Evolutionary conservation across 2,888 invertebrate species (phyloP).

Genomic region (Hemaris fuciformis): DNA sequence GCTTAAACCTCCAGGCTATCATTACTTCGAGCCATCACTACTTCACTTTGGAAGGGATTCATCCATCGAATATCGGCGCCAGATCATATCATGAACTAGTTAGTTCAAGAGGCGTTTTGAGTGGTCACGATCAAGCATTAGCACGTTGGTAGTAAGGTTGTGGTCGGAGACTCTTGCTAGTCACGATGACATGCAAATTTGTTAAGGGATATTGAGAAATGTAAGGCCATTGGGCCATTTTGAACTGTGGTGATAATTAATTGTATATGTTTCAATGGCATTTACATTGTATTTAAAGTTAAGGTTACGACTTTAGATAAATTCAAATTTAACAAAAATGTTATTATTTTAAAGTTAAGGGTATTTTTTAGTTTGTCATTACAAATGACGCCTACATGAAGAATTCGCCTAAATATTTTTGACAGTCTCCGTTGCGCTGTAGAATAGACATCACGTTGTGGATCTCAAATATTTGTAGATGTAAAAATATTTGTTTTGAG

Average conservation of each 20-base stretch:
- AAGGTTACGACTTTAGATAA: neutral
- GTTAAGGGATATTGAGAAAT: neutral
- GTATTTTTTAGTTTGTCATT: no score
- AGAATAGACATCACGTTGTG: no score
- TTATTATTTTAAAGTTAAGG: neutral
- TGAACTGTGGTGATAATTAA: neutral
- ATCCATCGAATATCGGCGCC: neutral
- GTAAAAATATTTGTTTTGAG: no score
- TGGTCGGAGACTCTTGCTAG: neutral
- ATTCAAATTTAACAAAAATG: neutral
- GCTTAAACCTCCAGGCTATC: no score
- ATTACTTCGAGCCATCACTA: no score
- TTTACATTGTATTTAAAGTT: neutral
- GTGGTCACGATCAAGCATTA: neutral
- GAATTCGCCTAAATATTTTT: no score
- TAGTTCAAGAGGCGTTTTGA: neutral
- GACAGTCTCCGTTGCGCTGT: no score
- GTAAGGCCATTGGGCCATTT: neutral
- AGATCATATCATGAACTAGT: neutral
- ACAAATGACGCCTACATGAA: no score
- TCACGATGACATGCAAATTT: neutral
- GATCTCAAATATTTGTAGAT: no score
- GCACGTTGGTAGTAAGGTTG: neutral
- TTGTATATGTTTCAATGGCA: neutral
- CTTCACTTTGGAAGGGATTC: neutral